These are phyloP conservation scores for Yoshiicerus persimilis DNA, from an alignment of 1,140 invertebrate species.

Conservation along the genomic window DNA sequence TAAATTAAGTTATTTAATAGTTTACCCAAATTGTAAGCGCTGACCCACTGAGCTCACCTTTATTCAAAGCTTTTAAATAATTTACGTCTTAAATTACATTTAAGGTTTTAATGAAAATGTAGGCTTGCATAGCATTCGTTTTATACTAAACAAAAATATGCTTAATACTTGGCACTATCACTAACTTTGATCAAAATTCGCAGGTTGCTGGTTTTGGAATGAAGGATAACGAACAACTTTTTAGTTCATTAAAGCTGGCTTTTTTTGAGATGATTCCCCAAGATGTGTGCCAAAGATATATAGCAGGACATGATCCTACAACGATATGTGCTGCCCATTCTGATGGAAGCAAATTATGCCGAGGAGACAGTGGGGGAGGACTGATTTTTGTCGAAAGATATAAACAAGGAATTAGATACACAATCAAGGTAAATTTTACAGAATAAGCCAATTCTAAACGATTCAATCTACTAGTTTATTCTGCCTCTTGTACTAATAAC, in stretches of 20 bases:
- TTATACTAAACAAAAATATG: too few species aligned
- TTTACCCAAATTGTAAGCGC: too few species aligned
- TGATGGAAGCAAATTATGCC: not conserved
- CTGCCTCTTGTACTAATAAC: not conserved
- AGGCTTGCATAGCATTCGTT: too few species aligned
- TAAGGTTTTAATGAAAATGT: too few species aligned
- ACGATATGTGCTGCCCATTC: not conserved
- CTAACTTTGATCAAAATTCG: too few species aligned
- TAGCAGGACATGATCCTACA: not conserved
- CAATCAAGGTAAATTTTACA: constrained; percentile 12
- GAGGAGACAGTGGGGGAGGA: constrained; percentile 6
- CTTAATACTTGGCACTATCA: too few species aligned
- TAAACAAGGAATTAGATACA: not conserved
- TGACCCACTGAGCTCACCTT: too few species aligned
- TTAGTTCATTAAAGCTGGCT: not conserved
- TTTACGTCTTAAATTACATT: too few species aligned
- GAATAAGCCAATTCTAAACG: not conserved
- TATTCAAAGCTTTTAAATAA: too few species aligned
- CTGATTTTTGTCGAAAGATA: not conserved
- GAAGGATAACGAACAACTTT: not conserved
- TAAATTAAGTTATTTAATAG: too few species aligned
- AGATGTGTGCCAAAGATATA: not conserved
- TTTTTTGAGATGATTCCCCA: not conserved
- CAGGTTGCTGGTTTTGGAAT: constrained; percentile 29
- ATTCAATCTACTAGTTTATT: not conserved